Conservation (phyloP, 2,797 vertebrate genomes). For the Siniperca obscura region DNA sequence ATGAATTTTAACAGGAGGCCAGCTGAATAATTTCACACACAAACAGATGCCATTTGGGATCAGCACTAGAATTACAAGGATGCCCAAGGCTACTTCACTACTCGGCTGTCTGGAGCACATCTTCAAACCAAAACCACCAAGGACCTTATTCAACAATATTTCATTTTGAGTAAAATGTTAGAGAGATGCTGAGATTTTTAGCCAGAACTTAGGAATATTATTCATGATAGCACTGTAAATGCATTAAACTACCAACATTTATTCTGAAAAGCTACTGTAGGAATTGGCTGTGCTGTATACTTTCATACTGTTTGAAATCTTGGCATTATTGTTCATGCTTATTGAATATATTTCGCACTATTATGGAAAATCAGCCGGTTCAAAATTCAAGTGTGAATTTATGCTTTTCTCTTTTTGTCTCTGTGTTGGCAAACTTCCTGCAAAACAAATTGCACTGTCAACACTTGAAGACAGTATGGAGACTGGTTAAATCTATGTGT, state of each 20-base stretch:
- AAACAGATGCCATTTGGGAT: conserved; percentile 51
- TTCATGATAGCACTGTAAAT: neutral
- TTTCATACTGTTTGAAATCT: neutral
- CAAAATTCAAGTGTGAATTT: neutral
- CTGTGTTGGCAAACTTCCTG: neutral
- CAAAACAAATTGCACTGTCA: neutral
- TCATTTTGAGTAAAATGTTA: conserved; percentile 17
- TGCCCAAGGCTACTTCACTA: conserved; percentile 36
- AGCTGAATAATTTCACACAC: conserved; percentile 49
- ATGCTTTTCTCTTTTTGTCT: neutral
- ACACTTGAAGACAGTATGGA: neutral
- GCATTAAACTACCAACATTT: neutral
- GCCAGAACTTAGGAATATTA: neutral
- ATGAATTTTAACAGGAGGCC: conserved; percentile 39
- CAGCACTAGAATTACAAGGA: conserved; percentile 42
- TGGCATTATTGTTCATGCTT: neutral
- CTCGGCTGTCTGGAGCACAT: conserved; percentile 32
- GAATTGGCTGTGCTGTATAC: neutral
- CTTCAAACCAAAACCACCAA: conserved; percentile 33
- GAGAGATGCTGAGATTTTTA: neutral
- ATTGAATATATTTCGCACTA: neutral
- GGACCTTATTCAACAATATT: conserved; percentile 37
- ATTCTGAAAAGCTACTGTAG: neutral
- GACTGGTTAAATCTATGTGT: neutral
- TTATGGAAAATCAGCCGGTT: neutral